Conservation (phyloP, 2,888 invertebrate genomes). For the Crepidodera aurea region DNA sequence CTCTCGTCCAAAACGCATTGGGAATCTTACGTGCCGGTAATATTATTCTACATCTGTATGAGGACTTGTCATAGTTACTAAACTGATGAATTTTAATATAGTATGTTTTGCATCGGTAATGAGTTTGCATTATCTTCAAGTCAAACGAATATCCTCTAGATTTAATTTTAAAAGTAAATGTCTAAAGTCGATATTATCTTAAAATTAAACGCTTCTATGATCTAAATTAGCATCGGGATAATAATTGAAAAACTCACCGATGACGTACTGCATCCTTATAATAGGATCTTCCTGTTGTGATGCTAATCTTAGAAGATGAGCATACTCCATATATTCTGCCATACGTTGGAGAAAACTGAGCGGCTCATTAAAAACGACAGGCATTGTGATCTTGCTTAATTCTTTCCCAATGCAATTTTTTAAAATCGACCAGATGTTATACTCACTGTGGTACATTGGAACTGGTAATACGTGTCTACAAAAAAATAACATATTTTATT, state of each 20-base stretch:
- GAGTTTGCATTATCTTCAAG: too few species aligned
- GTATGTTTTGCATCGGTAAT: too few species aligned
- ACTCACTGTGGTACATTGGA: constrained; percentile 80
- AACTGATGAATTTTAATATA: too few species aligned
- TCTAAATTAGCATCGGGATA: too few species aligned
- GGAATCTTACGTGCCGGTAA: too few species aligned
- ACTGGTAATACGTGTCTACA: constrained; percentile 74
- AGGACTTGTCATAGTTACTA: too few species aligned
- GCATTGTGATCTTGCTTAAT: constrained; percentile 95
- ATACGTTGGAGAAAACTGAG: constrained; percentile 93
- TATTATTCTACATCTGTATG: too few species aligned
- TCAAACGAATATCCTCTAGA: too few species aligned
- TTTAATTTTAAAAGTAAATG: too few species aligned
- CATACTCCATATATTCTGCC: constrained; percentile 94
- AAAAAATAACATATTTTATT: constrained; percentile 43
- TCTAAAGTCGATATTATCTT: too few species aligned
- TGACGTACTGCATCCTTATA: constrained; percentile 81
- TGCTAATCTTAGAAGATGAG: constrained; percentile 78
- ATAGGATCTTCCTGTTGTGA: constrained; percentile 80
- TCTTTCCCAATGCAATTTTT: constrained; percentile 94
- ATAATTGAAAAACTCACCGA: constrained; percentile 66
- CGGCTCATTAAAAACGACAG: constrained; percentile 96
- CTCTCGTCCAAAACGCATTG: too few species aligned
- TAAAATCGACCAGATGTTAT: constrained; percentile 89
- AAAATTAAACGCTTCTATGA: too few species aligned